Evolutionary conservation across 1,140 invertebrate species (phyloP).

Genomic region (Drosophila sucinea): DNA sequence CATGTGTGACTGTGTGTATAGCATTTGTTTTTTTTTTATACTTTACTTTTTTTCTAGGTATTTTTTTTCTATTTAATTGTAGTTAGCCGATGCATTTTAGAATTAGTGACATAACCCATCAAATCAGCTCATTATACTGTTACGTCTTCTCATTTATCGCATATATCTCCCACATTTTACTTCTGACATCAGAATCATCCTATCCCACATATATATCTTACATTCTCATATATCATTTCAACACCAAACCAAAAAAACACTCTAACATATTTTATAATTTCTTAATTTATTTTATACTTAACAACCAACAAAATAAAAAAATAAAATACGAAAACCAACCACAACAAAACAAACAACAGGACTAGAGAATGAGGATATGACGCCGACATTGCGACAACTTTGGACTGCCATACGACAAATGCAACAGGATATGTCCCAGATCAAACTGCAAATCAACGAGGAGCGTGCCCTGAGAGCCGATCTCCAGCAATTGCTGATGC

Average conservation of each 20-base stretch:
- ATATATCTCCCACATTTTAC: conserved; percentile 40
- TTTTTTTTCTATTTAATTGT: conserved; percentile 1
- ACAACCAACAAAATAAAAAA: conserved; percentile 31
- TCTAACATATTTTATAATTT: conserved; percentile 22
- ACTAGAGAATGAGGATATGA: conserved; percentile 83
- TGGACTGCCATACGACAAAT: conserved; percentile 80
- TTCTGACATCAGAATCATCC: not conserved
- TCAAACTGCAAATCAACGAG: conserved; percentile 81
- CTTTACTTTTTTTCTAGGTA: conserved; percentile 4
- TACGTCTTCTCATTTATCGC: conserved; percentile 16
- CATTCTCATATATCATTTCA: conserved; percentile 7
- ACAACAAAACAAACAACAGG: conserved; percentile 77
- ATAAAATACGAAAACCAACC: conserved; percentile 46
- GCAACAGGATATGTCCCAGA: conserved; percentile 82
- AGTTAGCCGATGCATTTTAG: conserved; percentile 11
- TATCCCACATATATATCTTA: conserved; percentile 13
- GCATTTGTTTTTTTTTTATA: conserved; percentile 20
- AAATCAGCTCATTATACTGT: conserved; percentile 10
- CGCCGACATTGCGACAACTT: conserved; percentile 77
- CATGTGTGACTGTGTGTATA: conserved; percentile 58
- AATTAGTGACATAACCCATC: conserved; percentile 1
- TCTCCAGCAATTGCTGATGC: conserved; percentile 81
- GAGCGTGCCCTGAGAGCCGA: conserved; percentile 78
- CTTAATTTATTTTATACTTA: conserved; percentile 16
- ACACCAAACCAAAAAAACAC: conserved; percentile 1